phyloP scores from a whole-genome alignment of 37 sponge, comb jelly and placozoan species.

The Agelas oroides region DNA sequence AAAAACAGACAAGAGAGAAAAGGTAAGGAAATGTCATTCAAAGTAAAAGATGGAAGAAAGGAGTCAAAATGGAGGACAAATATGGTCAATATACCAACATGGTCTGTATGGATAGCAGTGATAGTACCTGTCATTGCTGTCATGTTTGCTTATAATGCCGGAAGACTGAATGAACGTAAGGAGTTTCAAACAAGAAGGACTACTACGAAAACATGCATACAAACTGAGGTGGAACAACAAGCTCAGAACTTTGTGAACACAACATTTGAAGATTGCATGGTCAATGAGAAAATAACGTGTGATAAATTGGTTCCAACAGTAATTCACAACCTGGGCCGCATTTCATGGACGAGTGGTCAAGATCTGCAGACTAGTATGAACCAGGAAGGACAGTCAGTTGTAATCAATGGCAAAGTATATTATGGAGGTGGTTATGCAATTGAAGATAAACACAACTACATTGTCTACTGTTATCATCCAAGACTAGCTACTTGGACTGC shows the following conservation, averaged over 20 bases:
- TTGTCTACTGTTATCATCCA: constrained; percentile 43
- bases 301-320: constrained; percentile 23
- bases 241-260: too few species aligned
- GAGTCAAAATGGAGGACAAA: background rate
- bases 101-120: too few species aligned
- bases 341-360: constrained; percentile 36
- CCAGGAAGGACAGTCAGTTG: constrained; percentile 22
- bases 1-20: too few species aligned
- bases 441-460: constrained; percentile 14
- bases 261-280: too few species aligned
- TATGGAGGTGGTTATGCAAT: constrained; percentile 22
- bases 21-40: background rate
- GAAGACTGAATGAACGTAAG: too few species aligned
- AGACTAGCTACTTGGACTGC: constrained; percentile 1
- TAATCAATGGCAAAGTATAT: constrained; percentile 16
- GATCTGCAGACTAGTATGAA: constrained; percentile 17
- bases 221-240: too few species aligned
- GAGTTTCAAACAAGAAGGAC: too few species aligned
- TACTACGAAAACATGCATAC: too few species aligned
- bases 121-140: too few species aligned
- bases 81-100: background rate
- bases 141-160: too few species aligned
- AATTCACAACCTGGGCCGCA: background rate
- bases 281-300: too few species aligned
- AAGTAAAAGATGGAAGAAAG: background rate